Conservation (phyloP, 2,888 invertebrate species). For the Napeogenes sylphis region DNA sequence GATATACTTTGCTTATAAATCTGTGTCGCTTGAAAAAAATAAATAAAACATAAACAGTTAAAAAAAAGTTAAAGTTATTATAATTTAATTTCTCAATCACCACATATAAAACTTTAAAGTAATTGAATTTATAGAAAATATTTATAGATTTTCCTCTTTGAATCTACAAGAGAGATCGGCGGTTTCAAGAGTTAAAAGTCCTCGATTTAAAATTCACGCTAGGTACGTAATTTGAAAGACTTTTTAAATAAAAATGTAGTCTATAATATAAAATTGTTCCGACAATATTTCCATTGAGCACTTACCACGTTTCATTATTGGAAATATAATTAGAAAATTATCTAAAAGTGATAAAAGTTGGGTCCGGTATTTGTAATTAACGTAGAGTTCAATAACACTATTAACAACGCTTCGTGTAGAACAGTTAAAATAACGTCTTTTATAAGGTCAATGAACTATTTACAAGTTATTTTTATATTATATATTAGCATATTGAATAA, state of each 20-base stretch:
- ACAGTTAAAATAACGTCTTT: not conserved
- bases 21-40: not conserved
- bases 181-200: no score
- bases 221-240: no score
- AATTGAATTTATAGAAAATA: no score
- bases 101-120: not conserved
- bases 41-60: not conserved
- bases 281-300: no score
- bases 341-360: not conserved
- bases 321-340: not conserved
- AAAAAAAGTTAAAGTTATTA: not conserved
- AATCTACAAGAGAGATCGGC: no score
- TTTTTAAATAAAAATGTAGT: no score
- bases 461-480: no score
- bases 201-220: no score
- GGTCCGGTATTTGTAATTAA: not conserved
- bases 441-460: not conserved
- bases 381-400: not conserved
- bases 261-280: no score
- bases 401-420: not conserved
- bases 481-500: no score
- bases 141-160: no score
- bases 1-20: conserved; percentile 9
- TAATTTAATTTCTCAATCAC: not conserved
- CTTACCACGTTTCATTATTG: no score